A percentile compares a stretch with the other conserved stretches of the same genome.
Conservation (phyloP, 2,797 vertebrate species). For the Rhinella marina region DNA sequence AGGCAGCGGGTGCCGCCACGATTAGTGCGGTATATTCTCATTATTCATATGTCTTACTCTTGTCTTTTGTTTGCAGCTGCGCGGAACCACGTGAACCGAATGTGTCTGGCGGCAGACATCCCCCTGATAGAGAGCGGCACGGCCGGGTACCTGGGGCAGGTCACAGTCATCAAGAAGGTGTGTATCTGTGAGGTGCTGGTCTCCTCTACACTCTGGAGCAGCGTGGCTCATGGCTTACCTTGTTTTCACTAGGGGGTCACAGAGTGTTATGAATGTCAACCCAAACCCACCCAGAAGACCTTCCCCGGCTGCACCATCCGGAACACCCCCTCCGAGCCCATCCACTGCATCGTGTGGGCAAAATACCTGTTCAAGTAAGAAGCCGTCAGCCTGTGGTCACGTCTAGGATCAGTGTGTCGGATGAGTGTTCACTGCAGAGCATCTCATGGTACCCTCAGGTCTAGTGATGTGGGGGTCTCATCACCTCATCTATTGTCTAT, state of each 20-base stretch:
- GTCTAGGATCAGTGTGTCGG: not conserved
- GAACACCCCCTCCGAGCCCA: slow-evolving; percentile 97
- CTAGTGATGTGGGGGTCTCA: too few relatives aligned
- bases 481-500: not conserved
- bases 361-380: slow-evolving; percentile 98
- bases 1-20: too few relatives aligned
- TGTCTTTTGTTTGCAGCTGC: slow-evolving; percentile 78
- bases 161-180: slow-evolving; percentile 98
- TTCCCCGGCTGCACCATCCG: slow-evolving; percentile 98
- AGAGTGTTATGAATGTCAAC: slow-evolving; percentile 97
- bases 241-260: slow-evolving; percentile 83
- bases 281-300: slow-evolving; percentile 96
- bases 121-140: slow-evolving; percentile 97
- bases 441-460: too few relatives aligned
- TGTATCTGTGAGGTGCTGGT: not conserved
- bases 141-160: slow-evolving; percentile 96
- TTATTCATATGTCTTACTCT: not conserved
- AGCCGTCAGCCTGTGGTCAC: not conserved
- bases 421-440: too few relatives aligned
- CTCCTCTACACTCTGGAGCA: too few relatives aligned
- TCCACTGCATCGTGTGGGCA: slow-evolving; percentile 99
- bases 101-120: slow-evolving; percentile 96
- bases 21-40: not conserved
- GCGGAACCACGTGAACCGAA: slow-evolving; percentile 96
- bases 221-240: not conserved